Conservation (phyloP, 2,113 vertebrate genomes). For the Chamaea fasciata region DNA sequence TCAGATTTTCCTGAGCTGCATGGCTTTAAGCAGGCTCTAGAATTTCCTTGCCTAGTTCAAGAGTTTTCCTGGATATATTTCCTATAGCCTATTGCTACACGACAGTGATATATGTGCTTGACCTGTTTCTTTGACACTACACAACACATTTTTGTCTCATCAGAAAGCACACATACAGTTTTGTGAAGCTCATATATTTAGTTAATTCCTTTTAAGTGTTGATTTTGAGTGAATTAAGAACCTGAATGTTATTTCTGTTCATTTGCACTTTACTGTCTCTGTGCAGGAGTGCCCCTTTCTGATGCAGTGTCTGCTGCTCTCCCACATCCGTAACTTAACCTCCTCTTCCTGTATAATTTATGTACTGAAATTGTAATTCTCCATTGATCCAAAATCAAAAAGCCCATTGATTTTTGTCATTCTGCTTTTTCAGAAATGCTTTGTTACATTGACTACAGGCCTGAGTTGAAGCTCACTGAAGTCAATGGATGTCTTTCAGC, state of each 20-base stretch:
- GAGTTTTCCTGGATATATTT: not conserved
- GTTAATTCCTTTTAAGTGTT: not conserved
- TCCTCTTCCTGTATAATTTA: not conserved
- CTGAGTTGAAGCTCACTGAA: not conserved
- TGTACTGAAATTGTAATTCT: not conserved
- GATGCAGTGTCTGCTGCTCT: not conserved
- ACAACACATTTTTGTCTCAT: not conserved
- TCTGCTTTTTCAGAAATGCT: not conserved
- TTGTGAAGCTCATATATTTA: not conserved
- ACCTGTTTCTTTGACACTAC: not conserved
- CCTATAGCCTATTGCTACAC: not conserved
- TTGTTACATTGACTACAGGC: not conserved
- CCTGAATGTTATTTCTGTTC: not conserved
- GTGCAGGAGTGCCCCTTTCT: not conserved
- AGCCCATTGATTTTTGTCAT: constrained; percentile 17
- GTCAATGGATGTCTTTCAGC: not conserved
- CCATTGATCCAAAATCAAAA: constrained; percentile 27
- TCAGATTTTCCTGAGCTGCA: not conserved
- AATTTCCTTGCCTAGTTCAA: not conserved
- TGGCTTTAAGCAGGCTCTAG: not conserved
- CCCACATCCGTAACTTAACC: not conserved
- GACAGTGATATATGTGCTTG: not conserved
- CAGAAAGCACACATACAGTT: not conserved
- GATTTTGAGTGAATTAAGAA: not conserved
- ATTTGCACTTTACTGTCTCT: not conserved